phyloP scores from a whole-genome alignment of 2,888 invertebrate species.

The Slavum lentiscoides region DNA sequence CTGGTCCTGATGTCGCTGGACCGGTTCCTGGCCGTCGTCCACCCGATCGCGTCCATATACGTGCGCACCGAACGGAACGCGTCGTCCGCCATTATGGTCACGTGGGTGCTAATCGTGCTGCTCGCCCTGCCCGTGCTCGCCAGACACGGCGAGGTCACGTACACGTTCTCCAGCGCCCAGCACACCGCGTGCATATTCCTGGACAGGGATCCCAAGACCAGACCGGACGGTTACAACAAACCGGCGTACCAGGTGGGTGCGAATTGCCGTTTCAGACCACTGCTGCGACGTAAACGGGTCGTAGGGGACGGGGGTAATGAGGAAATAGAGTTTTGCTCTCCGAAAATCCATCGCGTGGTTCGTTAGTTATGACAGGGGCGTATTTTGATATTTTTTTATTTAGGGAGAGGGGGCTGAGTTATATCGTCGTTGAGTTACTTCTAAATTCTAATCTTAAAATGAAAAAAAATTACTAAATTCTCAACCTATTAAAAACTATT shows the following conservation, averaged over 20 bases:
- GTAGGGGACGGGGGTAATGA: no score
- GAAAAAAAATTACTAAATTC: no score
- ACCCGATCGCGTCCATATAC: constrained; percentile 86
- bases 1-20: constrained; percentile 92
- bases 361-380: no score
- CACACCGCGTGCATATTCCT: constrained; percentile 73
- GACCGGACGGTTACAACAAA: constrained; percentile 58
- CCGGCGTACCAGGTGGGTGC: constrained; percentile 58
- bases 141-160: constrained; percentile 75
- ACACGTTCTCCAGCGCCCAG: constrained; percentile 67
- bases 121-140: constrained; percentile 78
- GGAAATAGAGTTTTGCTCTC: no score
- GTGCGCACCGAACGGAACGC: constrained; percentile 80
- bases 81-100: constrained; percentile 73
- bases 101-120: constrained; percentile 80
- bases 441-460: no score
- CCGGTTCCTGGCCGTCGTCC: constrained; percentile 88
- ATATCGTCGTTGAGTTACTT: no score
- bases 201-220: constrained; percentile 60
- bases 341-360: no score
- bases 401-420: no score
- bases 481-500: no score
- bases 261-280: no score
- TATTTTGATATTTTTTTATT: no score
- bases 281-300: no score